Conservation (phyloP, 2,797 vertebrate species). For the Enteromius anoplus region DNA sequence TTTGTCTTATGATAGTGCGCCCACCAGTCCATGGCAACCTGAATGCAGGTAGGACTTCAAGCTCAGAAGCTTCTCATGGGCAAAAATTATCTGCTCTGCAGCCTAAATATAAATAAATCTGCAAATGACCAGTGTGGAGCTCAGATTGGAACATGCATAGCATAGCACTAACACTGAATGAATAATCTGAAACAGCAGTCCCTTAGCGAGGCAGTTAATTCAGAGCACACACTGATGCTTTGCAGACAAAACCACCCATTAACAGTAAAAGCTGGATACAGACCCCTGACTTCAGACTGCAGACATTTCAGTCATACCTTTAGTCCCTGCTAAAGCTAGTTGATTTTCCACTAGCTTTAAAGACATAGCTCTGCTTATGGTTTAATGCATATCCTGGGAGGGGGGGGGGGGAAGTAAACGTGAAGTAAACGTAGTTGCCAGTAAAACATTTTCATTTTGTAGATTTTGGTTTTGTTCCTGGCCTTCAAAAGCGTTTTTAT, state of each 20-base stretch:
- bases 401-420: neutral
- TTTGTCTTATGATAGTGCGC: slow-evolving; percentile 73
- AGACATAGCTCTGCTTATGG: neutral
- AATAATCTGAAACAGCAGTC: neutral
- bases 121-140: slow-evolving; percentile 30
- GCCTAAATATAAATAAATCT: slow-evolving; percentile 6
- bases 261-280: slow-evolving; percentile 5
- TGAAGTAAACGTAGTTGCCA: neutral
- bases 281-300: neutral
- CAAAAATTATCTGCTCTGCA: neutral
- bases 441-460: neutral
- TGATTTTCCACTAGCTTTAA: neutral
- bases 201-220: slow-evolving; percentile 1
- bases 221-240: slow-evolving; percentile 26
- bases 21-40: slow-evolving; percentile 68
- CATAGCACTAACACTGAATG: neutral
- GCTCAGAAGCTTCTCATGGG: neutral
- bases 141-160: neutral
- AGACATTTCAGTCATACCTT: neutral
- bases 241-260: slow-evolving; percentile 19
- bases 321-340: slow-evolving; percentile 15
- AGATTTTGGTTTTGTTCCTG: neutral
- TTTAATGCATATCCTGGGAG: neutral
- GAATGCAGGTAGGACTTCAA: slow-evolving; percentile 79
- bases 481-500: neutral